Percentiles rank a stretch among this genome's conserved stretches.
phyloP scores from a whole-genome alignment of 2,888 invertebrate genomes.

The Labia minor region DNA sequence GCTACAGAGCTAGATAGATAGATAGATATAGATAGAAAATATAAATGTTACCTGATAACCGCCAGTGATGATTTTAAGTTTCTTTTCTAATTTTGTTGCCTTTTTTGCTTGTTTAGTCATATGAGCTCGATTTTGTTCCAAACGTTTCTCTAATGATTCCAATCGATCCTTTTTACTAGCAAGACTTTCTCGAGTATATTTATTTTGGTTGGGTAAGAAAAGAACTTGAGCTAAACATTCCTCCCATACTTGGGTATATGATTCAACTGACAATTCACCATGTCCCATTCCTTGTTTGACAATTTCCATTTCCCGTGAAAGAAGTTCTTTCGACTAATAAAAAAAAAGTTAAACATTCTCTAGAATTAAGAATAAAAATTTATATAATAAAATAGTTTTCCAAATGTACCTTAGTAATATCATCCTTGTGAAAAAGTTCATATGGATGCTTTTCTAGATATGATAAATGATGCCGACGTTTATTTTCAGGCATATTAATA shows the following conservation, averaged over 20 bases:
- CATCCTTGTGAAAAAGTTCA: conserved; percentile 55
- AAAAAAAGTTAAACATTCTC: conserved; percentile 18
- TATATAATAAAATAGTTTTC: conserved; percentile 3
- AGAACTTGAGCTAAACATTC: conserved; percentile 88
- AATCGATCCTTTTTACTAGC: conserved; percentile 93
- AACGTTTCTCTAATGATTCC: conserved; percentile 81
- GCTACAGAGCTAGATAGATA: too few species aligned
- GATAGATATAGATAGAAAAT: too few species aligned
- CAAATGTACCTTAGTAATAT: conserved; percentile 40
- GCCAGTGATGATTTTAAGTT: conserved; percentile 86
- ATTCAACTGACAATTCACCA: conserved; percentile 82
- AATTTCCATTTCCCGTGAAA: conserved; percentile 74
- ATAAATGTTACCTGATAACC: conserved; percentile 58
- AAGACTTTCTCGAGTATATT: conserved; percentile 87
- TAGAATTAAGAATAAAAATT: conserved; percentile 17
- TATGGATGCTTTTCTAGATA: conserved; percentile 83
- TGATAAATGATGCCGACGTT: conserved; percentile 51
- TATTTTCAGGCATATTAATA: conserved; percentile 35
- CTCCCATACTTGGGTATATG: conserved; percentile 93
- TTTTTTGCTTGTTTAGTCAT: conserved; percentile 96
- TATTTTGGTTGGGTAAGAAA: conserved; percentile 80
- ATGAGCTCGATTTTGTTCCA: conserved; percentile 87
- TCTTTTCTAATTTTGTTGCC: conserved; percentile 96
- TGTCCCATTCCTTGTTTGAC: conserved; percentile 92
- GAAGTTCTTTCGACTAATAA: conserved; percentile 47